These are phyloP conservation scores for Pseudoips prasinana DNA, from an alignment of 2,888 invertebrate species.

Conservation along the genomic window DNA sequence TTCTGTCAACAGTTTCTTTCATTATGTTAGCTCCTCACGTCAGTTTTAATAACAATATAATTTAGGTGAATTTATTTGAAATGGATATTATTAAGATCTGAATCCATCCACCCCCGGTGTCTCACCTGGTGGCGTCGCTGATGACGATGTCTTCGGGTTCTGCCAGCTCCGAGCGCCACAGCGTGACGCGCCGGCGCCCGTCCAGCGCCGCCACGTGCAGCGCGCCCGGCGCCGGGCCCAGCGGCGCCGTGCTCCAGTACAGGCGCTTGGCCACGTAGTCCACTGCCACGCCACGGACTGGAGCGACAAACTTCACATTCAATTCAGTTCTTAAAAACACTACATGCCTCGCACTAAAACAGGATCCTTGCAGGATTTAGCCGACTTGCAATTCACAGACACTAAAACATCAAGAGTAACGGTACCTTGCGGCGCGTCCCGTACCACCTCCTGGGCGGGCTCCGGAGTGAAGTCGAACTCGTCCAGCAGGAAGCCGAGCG, in stretches of 20 bases:
- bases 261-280: constrained; percentile 86
- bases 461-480: constrained; percentile 12
- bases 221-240: constrained; percentile 34
- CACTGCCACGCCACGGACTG: constrained; percentile 87
- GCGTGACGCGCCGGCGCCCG: constrained; percentile 79
- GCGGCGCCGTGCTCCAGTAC: constrained; percentile 77
- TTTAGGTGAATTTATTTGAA: no score
- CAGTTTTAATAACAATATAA: no score
- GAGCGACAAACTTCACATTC: no score
- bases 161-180: constrained; percentile 73
- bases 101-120: constrained; percentile 57
- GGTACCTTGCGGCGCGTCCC: no score
- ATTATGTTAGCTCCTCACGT: no score
- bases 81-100: no score
- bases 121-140: constrained; percentile 79
- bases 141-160: constrained; percentile 88
- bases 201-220: constrained; percentile 71
- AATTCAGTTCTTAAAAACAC: no score
- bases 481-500: constrained; percentile 8
- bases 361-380: no score
- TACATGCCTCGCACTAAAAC: no score
- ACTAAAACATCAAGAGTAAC: no score
- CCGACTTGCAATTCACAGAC: no score
- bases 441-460: background rate
- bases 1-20: no score